Evolutionary conservation across 2,113 vertebrate species (phyloP).

Genomic region (Speoplatyrhinus poulsoni): DNA sequence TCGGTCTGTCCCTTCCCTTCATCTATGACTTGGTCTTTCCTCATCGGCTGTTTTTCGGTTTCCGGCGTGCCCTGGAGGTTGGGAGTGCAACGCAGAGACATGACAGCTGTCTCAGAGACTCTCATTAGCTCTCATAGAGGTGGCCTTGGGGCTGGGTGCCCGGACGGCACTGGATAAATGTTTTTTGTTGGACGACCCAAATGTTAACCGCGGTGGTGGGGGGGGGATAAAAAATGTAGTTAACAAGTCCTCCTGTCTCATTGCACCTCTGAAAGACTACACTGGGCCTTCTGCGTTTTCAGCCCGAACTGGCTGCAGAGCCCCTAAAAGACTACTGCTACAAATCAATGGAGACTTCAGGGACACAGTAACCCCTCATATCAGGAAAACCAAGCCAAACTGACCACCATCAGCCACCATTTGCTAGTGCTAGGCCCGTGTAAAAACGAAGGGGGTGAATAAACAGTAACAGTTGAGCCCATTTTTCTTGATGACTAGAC

Average conservation of each 20-base stretch:
- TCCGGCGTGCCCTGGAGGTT: conserved; percentile 27
- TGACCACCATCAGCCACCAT: too few relatives aligned
- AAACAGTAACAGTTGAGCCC: neutral
- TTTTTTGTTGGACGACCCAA: conserved; percentile 15
- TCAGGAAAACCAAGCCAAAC: too few relatives aligned
- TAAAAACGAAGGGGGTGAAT: too few relatives aligned
- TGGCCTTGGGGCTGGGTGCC: conserved; percentile 12
- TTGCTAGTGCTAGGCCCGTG: too few relatives aligned
- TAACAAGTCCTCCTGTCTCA: neutral
- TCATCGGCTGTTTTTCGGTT: conserved; percentile 32
- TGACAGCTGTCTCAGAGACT: conserved; percentile 29
- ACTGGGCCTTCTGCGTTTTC: neutral
- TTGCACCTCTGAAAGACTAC: conserved; percentile 5
- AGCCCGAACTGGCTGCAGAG: neutral
- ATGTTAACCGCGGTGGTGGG: neutral
- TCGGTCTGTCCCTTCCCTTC: conserved; percentile 22
- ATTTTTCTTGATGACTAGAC: conserved; percentile 23
- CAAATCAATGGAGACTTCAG: neutral
- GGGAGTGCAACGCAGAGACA: conserved; percentile 22
- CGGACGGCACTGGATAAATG: neutral
- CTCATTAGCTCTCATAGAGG: conserved; percentile 17
- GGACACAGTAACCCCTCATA: neutral
- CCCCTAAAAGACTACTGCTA: neutral
- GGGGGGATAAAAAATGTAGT: conserved; percentile 2
- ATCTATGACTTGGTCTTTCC: conserved; percentile 41